Evolutionary conservation across 37 sponge, comb jelly and placozoan genomes (phyloP).

Genomic region (Bolinopsis microptera): DNA sequence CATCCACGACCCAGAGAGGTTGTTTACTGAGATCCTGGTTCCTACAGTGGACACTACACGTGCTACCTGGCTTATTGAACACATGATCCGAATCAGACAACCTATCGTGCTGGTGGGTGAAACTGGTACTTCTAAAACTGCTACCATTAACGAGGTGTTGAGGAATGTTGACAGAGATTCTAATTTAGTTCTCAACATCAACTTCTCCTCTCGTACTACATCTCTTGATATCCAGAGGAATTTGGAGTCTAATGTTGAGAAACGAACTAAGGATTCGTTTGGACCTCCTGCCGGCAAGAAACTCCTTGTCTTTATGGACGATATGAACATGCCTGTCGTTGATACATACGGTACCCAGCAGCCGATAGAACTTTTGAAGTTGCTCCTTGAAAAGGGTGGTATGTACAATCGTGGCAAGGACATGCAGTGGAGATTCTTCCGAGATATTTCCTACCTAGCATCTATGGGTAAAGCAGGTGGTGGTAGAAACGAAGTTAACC

Average conservation of each 20-base stretch:
- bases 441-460: slow-evolving; percentile 90
- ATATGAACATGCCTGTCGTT: slow-evolving; percentile 98
- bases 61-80: slow-evolving; percentile 93
- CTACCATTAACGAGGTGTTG: slow-evolving; percentile 89
- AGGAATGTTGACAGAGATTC: slow-evolving; percentile 81
- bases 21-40: slow-evolving; percentile 93
- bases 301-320: slow-evolving; percentile 93
- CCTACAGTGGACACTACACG: slow-evolving; percentile 97
- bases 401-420: slow-evolving; percentile 99
- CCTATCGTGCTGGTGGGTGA: slow-evolving; percentile 97
- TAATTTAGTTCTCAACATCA: slow-evolving; percentile 88
- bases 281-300: slow-evolving; percentile 97
- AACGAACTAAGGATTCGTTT: slow-evolving; percentile 94
- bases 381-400: slow-evolving; percentile 93
- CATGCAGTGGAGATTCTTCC: slow-evolving; percentile 91
- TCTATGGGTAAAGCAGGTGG: slow-evolving; percentile 99
- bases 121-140: slow-evolving; percentile 98
- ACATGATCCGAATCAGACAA: slow-evolving; percentile 83
- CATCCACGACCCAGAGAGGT: slow-evolving; percentile 78
- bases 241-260: slow-evolving; percentile 96
- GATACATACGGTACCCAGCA: slow-evolving; percentile 99
- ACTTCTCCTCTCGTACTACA: slow-evolving; percentile 97
- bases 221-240: slow-evolving; percentile 98
- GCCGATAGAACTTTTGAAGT: slow-evolving; percentile 94
- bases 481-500: slow-evolving; percentile 95